Percentiles rank a stretch among this genome's conserved stretches.
Evolutionary conservation across 2,113 vertebrate genomes (phyloP).

Genomic region (Brienomyrus brachyistius): DNA sequence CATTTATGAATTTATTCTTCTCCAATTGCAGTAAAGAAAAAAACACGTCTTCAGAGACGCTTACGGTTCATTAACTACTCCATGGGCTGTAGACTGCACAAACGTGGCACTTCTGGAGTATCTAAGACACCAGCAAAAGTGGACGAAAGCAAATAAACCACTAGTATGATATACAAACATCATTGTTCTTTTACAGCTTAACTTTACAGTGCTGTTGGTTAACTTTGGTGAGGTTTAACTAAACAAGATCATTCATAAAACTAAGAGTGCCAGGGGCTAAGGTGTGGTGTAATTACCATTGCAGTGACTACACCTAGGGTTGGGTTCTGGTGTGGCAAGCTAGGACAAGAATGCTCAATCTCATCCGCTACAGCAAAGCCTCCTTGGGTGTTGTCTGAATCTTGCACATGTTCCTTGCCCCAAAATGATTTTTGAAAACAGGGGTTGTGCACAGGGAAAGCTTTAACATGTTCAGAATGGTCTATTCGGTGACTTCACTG

Average conservation of each 20-base stretch:
- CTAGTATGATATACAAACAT: not conserved
- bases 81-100: not conserved
- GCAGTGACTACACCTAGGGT: not conserved
- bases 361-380: not conserved
- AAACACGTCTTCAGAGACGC: no score
- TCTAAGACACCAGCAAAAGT: not conserved
- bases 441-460: not conserved
- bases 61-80: not conserved
- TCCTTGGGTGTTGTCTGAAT: slow-evolving; percentile 1
- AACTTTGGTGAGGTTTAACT: not conserved
- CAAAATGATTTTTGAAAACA: not conserved
- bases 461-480: slow-evolving; percentile 14
- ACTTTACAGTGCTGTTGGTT: not conserved
- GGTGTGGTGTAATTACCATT: not conserved
- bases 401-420: not conserved
- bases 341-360: not conserved
- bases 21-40: not conserved
- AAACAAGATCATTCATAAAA: slow-evolving; percentile 16
- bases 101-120: not conserved
- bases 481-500: slow-evolving; percentile 12
- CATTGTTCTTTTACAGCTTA: not conserved
- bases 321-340: slow-evolving; percentile 11
- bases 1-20: not conserved
- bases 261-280: not conserved
- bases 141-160: not conserved